These are phyloP conservation scores for Amphiprion percula DNA, from an alignment of 2,113 vertebrate genomes.

Conservation along the genomic window DNA sequence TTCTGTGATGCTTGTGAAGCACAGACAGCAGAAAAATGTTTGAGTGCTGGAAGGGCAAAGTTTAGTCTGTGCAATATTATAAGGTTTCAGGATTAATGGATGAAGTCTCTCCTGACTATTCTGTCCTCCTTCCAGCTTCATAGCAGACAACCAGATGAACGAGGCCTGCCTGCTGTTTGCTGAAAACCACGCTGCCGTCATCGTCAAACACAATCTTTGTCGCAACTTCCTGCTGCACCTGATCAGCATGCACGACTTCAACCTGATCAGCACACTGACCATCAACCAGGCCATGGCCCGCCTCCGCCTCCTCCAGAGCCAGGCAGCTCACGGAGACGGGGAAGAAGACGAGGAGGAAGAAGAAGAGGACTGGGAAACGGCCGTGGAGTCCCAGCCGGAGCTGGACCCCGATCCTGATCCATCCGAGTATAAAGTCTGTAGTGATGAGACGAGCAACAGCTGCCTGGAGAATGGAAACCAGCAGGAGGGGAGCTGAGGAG, in stretches of 20 bases:
- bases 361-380: conserved; percentile 76
- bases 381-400: conserved; percentile 73
- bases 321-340: neutral
- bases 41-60: too few species aligned
- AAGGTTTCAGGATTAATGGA: too few species aligned
- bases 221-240: conserved; percentile 98
- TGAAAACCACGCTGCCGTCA: conserved; percentile 89
- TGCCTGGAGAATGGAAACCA: neutral
- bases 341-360: conserved; percentile 28
- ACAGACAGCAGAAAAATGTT: too few species aligned
- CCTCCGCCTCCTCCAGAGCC: conserved; percentile 89
- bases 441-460: neutral
- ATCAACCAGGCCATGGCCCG: conserved; percentile 94
- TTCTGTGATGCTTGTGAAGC: too few species aligned
- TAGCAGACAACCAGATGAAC: conserved; percentile 99
- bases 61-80: too few species aligned
- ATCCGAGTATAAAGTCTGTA: conserved; percentile 7
- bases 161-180: conserved; percentile 95
- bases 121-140: conserved; percentile 87
- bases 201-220: conserved; percentile 91
- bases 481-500: neutral
- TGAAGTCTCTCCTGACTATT: too few species aligned
- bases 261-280: conserved; percentile 93
- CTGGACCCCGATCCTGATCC: conserved; percentile 25
- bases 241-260: conserved; percentile 99